Evolutionary conservation across 1,140 invertebrate genomes (phyloP).

Genomic region (Caenorhabditis brenneri): DNA sequence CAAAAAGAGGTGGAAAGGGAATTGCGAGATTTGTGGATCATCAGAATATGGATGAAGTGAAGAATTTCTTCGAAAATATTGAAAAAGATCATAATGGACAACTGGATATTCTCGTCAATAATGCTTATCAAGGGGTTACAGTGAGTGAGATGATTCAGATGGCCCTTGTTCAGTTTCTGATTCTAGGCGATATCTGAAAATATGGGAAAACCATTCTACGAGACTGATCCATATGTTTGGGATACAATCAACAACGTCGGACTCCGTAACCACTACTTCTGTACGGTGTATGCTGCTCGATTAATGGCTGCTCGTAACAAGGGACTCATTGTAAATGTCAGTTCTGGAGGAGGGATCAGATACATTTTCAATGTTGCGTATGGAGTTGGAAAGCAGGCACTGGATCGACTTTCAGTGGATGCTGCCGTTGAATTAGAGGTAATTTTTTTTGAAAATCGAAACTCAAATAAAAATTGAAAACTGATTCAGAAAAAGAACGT

Average conservation of each 20-base stretch:
- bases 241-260: conserved; percentile 73
- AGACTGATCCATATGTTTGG: conserved; percentile 68
- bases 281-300: conserved; percentile 72
- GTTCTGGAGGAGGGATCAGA: conserved; percentile 72
- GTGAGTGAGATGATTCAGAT: not conserved
- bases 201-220: conserved; percentile 71
- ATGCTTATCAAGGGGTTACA: conserved; percentile 73
- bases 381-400: conserved; percentile 61
- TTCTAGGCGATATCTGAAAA: conserved; percentile 59
- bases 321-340: conserved; percentile 73
- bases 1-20: conserved; percentile 70
- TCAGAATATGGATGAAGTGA: conserved; percentile 71
- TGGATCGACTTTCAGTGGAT: conserved; percentile 73
- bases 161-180: not conserved
- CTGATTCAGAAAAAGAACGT: conserved; percentile 69
- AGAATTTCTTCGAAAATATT: conserved; percentile 72
- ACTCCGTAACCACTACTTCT: conserved; percentile 73
- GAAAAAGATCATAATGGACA: conserved; percentile 72
- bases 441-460: not conserved
- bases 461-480: too few relatives aligned
- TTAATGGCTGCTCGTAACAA: conserved; percentile 72
- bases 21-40: conserved; percentile 73
- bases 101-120: conserved; percentile 74
- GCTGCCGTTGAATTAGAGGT: conserved; percentile 71
- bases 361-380: conserved; percentile 73